A percentile compares a stretch with the other conserved stretches of the same genome.
Evolutionary conservation across 2,113 vertebrate genomes (phyloP).

Genomic region (Phalacrocorax carbo): DNA sequence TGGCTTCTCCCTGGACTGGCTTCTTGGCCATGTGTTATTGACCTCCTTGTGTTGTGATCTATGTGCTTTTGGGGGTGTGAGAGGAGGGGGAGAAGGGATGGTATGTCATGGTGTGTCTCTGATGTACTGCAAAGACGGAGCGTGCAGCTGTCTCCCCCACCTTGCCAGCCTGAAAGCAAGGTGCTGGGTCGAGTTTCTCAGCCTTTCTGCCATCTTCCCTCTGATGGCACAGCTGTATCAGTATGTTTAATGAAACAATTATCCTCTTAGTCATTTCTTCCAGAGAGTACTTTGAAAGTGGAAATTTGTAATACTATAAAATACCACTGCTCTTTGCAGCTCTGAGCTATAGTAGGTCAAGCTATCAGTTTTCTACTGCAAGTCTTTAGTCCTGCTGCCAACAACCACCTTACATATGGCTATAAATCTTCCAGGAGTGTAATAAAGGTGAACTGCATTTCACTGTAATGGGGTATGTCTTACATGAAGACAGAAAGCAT

Average conservation of each 20-base stretch:
- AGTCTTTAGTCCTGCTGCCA: conserved; percentile 27
- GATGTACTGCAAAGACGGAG: background rate
- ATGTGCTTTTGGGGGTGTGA: background rate
- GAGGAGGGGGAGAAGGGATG: background rate
- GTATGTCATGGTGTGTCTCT: rapidly evolving
- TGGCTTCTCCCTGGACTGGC: background rate
- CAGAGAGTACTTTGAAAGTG: background rate
- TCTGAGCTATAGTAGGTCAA: background rate
- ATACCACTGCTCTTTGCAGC: background rate
- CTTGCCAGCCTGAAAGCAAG: background rate
- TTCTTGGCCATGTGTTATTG: background rate
- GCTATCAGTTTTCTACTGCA: background rate
- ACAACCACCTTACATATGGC: background rate
- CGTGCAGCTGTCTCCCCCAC: background rate
- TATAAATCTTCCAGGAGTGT: conserved; percentile 5
- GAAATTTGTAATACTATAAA: conserved; percentile 1
- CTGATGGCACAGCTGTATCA: background rate
- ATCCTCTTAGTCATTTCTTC: background rate
- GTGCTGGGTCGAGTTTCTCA: background rate
- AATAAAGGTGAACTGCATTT: conserved; percentile 34
- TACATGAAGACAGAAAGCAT: background rate
- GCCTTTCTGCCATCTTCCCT: background rate
- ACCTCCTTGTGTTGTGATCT: background rate
- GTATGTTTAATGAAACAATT: background rate
- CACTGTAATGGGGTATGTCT: background rate